Base-by-base conservation (phyloP, 2,797 vertebrate genomes). In the Sparus aurata region DNA sequence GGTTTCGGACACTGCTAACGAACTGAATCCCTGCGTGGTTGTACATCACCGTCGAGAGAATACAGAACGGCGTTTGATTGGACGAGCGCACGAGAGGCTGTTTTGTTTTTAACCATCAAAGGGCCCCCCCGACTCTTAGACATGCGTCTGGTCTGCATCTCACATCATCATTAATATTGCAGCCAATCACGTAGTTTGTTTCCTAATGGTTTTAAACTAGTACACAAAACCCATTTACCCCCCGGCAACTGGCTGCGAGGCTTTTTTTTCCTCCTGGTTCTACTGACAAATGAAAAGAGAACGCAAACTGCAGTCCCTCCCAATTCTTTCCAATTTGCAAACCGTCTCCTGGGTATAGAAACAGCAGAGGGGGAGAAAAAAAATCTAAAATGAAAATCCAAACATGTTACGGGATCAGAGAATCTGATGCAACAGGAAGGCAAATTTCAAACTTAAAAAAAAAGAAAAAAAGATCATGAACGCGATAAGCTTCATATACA, bases 141-240 rank as follows among this genome's bases (percentile, higher is more conserved):
- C 57, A 66, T 63, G 54, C 20, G 9, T 77, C 67, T 62, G 23
- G 57, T n/a, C 72, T 63, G n/a, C 34, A 20, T 66, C 50, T 66
- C 54, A 55, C 46, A 65, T 60, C 23, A 57, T 71, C 73, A 85
- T 84, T 75, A 87, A 87, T 79, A 83, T 72, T 69, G 55, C 62
- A 80, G 23, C 22, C 62, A 66, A 57, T 70, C 50, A 16, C 78
- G 72, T 63, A 47, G 50, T 87, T 87, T 73, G 80, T 65, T 73
- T 79, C 79, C 69, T 84, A 79, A 87, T 75, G 75, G 45, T 75
- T 86, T 80, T 77, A 76, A 82, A 83, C 50, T 47, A 59, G 63
- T 69, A 88, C 73, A 86, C 60, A 72, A 77, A 80, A 81, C 55
- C 60, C 30, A 57, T 75, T 78, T 73, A 52, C 68, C 69, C 67